Evolutionary conservation across 1,140 invertebrate genomes (phyloP).

Genomic region (Contarinia nasturtii): DNA sequence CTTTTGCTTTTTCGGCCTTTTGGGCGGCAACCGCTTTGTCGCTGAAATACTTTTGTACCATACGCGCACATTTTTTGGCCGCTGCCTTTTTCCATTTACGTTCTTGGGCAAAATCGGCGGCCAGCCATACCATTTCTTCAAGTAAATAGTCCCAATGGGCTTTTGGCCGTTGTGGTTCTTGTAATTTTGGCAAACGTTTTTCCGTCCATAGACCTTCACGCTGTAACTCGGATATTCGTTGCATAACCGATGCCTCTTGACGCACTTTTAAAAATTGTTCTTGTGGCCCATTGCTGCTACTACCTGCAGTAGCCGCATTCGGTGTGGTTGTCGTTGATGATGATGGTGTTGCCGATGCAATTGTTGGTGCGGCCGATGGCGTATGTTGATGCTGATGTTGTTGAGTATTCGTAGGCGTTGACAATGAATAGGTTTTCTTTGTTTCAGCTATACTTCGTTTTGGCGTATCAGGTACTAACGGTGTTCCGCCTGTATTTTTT

Average conservation of each 20-base stretch:
- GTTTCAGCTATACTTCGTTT: conserved; percentile 8
- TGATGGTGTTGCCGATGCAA: conserved; percentile 8
- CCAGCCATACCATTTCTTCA: conserved; percentile 97
- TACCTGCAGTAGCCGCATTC: conserved; percentile 25
- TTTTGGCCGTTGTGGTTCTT: conserved; percentile 75
- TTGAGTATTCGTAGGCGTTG: conserved; percentile 4
- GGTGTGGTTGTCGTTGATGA: conserved; percentile 25
- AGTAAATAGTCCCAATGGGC: conserved; percentile 98
- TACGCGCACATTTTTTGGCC: conserved; percentile 78
- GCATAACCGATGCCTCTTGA: conserved; percentile 87
- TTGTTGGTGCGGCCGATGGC: conserved; percentile 6
- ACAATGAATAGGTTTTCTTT: conserved; percentile 9
- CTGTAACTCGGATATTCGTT: conserved; percentile 71
- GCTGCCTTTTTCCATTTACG: conserved; percentile 93
- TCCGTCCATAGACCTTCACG: conserved; percentile 87
- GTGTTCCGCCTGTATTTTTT: conserved; percentile 36
- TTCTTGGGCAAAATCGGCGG: conserved; percentile 93
- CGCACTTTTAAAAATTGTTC: conserved; percentile 78
- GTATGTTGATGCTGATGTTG: conserved; percentile 7
- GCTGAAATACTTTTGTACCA: conserved; percentile 91
- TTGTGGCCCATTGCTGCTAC: conserved; percentile 26
- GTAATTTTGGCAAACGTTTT: conserved; percentile 74
- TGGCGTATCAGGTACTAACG: conserved; percentile 27
- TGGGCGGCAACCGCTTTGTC: conserved; percentile 79
- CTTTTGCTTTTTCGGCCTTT: conserved; percentile 81